A percentile compares a stretch with the other conserved stretches of the same genome.
Evolutionary conservation across 1,140 invertebrate genomes (phyloP).

Genomic region (Planococcus citri): DNA sequence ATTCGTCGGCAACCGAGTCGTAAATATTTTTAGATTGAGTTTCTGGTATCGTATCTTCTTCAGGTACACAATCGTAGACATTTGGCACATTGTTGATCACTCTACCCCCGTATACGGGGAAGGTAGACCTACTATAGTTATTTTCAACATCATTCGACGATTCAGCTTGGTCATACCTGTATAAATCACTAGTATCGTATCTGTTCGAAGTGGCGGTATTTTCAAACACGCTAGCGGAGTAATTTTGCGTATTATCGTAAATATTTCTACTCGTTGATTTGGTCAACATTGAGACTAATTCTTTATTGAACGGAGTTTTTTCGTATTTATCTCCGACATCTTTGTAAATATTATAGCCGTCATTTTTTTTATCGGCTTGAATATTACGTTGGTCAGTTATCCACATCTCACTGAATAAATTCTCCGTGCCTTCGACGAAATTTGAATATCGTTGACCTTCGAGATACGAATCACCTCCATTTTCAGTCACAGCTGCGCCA

Average conservation of each 20-base stretch:
- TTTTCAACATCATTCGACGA: not conserved
- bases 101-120: not conserved
- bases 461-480: no score
- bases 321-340: not conserved
- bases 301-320: not conserved
- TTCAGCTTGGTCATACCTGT: not conserved
- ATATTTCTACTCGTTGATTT: not conserved
- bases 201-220: not conserved
- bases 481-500: no score
- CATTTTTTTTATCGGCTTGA: not conserved
- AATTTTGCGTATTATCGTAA: slow-evolving; percentile 1
- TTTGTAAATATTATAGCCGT: not conserved
- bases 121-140: not conserved
- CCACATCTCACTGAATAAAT: slow-evolving; percentile 25
- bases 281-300: not conserved
- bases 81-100: not conserved
- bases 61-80: not conserved
- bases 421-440: slow-evolving; percentile 23
- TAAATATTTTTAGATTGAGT: slow-evolving; percentile 13
- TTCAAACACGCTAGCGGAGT: not conserved
- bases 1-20: not conserved
- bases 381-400: slow-evolving; percentile 15
- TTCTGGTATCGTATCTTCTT: not conserved
- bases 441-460: slow-evolving; percentile 23
- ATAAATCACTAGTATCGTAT: not conserved